Evolutionary conservation across 1,140 invertebrate species (phyloP).

Genomic region (Dolichoris vasculosae): DNA sequence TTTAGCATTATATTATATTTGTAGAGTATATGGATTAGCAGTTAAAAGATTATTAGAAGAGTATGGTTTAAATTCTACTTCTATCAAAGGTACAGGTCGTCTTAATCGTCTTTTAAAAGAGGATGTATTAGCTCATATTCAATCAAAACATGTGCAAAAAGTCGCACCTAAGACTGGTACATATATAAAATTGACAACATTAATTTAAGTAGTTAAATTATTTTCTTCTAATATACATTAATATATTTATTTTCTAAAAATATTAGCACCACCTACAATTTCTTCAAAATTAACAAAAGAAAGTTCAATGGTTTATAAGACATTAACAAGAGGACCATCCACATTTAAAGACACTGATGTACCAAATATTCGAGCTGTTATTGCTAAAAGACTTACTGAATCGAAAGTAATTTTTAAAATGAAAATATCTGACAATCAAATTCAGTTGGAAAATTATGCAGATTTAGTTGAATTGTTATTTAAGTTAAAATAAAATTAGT

Average conservation of each 20-base stretch:
- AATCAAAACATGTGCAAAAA: slow-evolving; percentile 75
- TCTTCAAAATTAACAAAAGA: slow-evolving; percentile 33
- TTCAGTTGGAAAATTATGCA: no score
- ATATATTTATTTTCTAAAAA: slow-evolving; percentile 3
- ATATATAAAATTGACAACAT: not conserved
- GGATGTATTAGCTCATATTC: slow-evolving; percentile 79
- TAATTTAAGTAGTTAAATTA: not conserved
- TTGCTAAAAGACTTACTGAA: slow-evolving; percentile 92
- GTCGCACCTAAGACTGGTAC: slow-evolving; percentile 67
- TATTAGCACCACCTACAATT: slow-evolving; percentile 19
- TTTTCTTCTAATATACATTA: slow-evolving; percentile 6
- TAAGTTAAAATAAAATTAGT: no score
- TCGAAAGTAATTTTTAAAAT: slow-evolving; percentile 83
- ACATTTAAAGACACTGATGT: slow-evolving; percentile 87
- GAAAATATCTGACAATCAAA: not conserved
- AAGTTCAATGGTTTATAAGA: not conserved
- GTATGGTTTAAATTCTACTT: slow-evolving; percentile 75
- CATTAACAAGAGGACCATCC: slow-evolving; percentile 55
- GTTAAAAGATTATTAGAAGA: slow-evolving; percentile 78
- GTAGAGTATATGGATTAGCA: slow-evolving; percentile 77
- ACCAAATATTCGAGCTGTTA: slow-evolving; percentile 89
- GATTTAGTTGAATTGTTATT: no score
- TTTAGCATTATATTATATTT: not conserved
- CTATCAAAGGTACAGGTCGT: slow-evolving; percentile 77
- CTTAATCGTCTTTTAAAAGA: slow-evolving; percentile 79